These are phyloP conservation scores for Urocyon cinereoargenteus DNA, from an alignment of 2,797 vertebrate genomes.

Conservation along the genomic window DNA sequence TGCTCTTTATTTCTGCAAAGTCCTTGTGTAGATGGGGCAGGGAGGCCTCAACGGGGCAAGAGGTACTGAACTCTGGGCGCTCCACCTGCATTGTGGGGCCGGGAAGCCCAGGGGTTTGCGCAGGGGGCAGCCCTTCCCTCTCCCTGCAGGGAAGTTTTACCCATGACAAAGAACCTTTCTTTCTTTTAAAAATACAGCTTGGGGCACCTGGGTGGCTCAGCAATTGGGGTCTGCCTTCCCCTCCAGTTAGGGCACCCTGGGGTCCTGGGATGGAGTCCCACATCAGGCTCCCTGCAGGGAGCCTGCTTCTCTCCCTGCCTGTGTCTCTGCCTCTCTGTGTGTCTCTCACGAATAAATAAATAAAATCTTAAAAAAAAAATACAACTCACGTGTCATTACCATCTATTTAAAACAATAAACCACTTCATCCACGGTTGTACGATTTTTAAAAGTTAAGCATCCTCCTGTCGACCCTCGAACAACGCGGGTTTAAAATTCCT, in stretches of 20 bases:
- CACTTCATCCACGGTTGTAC: background rate
- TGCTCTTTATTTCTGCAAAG: background rate
- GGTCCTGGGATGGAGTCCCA: too few relatives aligned
- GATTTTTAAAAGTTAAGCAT: background rate
- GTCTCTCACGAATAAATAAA: too few relatives aligned
- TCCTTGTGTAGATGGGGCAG: background rate
- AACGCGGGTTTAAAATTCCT: background rate
- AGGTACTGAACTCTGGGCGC: rapidly evolving
- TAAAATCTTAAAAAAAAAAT: too few relatives aligned
- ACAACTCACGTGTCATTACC: background rate
- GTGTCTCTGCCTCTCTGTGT: too few relatives aligned
- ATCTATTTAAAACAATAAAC: background rate
- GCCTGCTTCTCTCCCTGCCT: too few relatives aligned
- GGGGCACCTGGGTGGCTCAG: too few relatives aligned
- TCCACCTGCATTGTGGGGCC: rapidly evolving
- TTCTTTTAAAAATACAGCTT: background rate
- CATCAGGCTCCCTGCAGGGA: too few relatives aligned
- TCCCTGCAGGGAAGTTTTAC: background rate
- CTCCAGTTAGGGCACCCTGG: too few relatives aligned
- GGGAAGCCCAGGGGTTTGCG: background rate
- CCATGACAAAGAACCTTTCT: background rate
- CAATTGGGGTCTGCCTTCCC: too few relatives aligned
- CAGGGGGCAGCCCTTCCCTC: background rate
- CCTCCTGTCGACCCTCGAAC: background rate
- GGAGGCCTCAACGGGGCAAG: background rate